Evolutionary conservation across 2,113 vertebrate species (phyloP).

Genomic region (Ciconia maguari): DNA sequence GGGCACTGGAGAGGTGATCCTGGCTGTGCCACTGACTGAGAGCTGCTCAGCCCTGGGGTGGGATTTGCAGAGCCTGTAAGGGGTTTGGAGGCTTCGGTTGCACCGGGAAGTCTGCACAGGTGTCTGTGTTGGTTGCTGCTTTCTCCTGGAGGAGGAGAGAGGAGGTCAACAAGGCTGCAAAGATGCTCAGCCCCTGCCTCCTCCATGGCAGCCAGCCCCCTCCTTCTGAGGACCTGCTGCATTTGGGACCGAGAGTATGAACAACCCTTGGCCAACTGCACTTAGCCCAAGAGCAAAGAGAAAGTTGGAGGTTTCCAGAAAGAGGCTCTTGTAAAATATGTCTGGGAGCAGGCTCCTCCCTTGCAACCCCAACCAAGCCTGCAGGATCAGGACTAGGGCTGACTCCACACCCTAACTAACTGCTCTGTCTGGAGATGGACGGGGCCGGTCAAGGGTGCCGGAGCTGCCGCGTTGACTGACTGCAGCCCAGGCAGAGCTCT

Average conservation of each 20-base stretch:
- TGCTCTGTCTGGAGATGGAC: not conserved
- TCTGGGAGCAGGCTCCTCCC: not conserved
- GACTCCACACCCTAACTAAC: too few relatives aligned
- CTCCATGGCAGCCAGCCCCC: not conserved
- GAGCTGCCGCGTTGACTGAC: rapidly evolving
- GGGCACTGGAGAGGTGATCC: not conserved
- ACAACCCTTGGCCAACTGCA: not conserved
- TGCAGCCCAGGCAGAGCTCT: not conserved
- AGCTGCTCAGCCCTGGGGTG: not conserved
- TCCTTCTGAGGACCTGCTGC: not conserved
- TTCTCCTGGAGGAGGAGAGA: not conserved
- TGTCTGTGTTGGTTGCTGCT: not conserved
- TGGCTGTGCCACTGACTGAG: not conserved
- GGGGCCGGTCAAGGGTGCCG: not conserved
- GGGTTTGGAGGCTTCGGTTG: not conserved
- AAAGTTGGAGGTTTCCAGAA: not conserved
- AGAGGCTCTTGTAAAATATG: not conserved
- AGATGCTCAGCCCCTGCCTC: not conserved
- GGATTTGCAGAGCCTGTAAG: rapidly evolving
- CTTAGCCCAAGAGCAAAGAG: not conserved
- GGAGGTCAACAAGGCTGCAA: not conserved
- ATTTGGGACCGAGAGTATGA: not conserved
- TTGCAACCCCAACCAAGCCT: not conserved
- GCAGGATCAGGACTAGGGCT: rapidly evolving
- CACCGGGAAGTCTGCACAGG: not conserved